A percentile compares a stretch with the other conserved stretches of the same genome.
phyloP scores from a whole-genome alignment of 2,888 invertebrate genomes.

The Drosophila percnosoma region DNA sequence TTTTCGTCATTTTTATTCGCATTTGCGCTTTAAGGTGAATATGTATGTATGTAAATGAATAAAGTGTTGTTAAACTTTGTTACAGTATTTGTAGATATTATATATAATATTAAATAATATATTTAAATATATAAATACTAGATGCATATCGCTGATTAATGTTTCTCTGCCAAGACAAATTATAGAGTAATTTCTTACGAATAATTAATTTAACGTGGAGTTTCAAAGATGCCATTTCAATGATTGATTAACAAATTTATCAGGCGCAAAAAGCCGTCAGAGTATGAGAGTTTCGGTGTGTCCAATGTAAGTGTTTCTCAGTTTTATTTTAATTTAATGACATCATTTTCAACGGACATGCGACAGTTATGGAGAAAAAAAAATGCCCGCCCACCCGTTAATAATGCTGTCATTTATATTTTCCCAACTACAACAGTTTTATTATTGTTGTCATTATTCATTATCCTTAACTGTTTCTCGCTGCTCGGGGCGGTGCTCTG shows the following conservation, averaged over 20 bases:
- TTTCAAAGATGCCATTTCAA: neutral
- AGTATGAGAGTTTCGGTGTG: slow-evolving; percentile 21
- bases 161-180: neutral
- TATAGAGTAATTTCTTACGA: neutral
- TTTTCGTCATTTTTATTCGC: slow-evolving; percentile 1
- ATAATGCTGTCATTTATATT: slow-evolving; percentile 68
- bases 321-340: slow-evolving; percentile 58
- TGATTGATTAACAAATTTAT: slow-evolving; percentile 19
- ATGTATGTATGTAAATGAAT: neutral
- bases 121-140: neutral
- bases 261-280: slow-evolving; percentile 3
- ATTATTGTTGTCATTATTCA: slow-evolving; percentile 61
- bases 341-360: slow-evolving; percentile 55
- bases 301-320: slow-evolving; percentile 8
- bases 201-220: neutral
- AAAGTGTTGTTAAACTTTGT: too few relatives aligned
- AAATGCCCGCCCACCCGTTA: slow-evolving; percentile 46
- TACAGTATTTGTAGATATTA: neutral
- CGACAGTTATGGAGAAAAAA: slow-evolving; percentile 47
- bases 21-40: slow-evolving; percentile 1
- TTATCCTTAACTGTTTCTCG: slow-evolving; percentile 53
- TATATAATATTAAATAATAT: neutral
- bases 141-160: neutral
- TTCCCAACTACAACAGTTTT: slow-evolving; percentile 53
- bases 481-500: slow-evolving; percentile 16